Percentiles rank a stretch among this genome's conserved stretches.
phyloP scores from a whole-genome alignment of 1,140 invertebrate species.

The Hormaphis cornu region DNA sequence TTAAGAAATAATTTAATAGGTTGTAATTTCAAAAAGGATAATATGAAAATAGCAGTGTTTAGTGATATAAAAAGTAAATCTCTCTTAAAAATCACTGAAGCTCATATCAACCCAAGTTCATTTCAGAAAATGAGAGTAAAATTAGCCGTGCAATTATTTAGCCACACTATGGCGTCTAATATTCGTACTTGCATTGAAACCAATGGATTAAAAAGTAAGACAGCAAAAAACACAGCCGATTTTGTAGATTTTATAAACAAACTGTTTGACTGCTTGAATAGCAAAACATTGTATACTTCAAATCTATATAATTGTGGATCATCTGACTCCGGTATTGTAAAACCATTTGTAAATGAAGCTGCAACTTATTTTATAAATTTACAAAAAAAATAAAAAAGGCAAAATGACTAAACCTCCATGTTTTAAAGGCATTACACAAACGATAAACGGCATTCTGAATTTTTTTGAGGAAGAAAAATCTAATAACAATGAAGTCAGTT shows the following conservation, averaged over 20 bases:
- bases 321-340: not conserved
- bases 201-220: not conserved
- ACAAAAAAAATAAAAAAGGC: not conserved
- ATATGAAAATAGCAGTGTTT: not conserved
- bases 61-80: not conserved
- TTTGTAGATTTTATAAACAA: constrained; percentile 4
- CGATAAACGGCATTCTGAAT: not conserved
- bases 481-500: not conserved
- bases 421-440: not conserved
- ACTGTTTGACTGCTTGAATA: constrained; percentile 3
- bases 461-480: constrained; percentile 3
- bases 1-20: constrained; percentile 2
- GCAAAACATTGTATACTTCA: not conserved
- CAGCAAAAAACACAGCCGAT: not conserved
- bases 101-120: not conserved
- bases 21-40: not conserved
- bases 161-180: not conserved
- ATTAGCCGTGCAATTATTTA: not conserved
- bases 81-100: not conserved
- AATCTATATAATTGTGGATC: constrained; percentile 11
- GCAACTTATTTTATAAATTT: constrained; percentile 1
- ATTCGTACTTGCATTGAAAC: not conserved
- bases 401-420: not conserved
- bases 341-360: not conserved
- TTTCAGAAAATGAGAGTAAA: not conserved